A percentile compares a stretch with the other conserved stretches of the same genome.
Evolutionary conservation across 2,888 invertebrate species (phyloP).

Genomic region (Lasioglossum leucozonium): DNA sequence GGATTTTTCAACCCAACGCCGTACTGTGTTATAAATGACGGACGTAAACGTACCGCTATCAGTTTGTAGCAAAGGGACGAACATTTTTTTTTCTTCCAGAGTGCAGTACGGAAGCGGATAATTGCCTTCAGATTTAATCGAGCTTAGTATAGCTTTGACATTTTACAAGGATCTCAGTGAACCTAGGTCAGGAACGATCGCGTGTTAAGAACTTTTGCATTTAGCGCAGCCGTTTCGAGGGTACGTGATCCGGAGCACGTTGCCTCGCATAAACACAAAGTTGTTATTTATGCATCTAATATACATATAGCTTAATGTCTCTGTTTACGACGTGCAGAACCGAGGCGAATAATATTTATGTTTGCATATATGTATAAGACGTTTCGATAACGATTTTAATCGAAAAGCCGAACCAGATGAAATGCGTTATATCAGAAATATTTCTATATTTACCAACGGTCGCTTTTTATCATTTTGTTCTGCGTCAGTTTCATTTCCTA

Average conservation of each 20-base stretch:
- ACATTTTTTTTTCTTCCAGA: neutral
- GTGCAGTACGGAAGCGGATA: neutral
- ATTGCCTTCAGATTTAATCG: neutral
- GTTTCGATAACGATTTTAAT: neutral
- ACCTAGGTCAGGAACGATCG: constrained; percentile 18
- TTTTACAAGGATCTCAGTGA: neutral
- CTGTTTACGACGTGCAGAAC: neutral
- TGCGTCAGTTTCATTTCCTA: neutral
- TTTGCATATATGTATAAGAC: neutral
- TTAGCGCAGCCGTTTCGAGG: neutral
- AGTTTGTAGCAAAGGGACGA: neutral
- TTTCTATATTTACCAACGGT: neutral
- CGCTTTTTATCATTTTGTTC: neutral
- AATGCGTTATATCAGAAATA: neutral
- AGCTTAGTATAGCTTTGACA: neutral
- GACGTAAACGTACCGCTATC: constrained; percentile 11
- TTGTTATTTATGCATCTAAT: neutral
- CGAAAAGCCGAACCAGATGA: neutral
- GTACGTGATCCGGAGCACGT: constrained; percentile 21
- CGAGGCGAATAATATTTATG: neutral
- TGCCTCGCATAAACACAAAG: neutral
- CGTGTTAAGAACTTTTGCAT: neutral
- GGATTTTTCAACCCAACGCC: too few species aligned
- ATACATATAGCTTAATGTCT: neutral
- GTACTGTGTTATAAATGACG: neutral